Evolutionary conservation across 1,140 invertebrate genomes (phyloP), one percentile per base, ranked within the genome.

Genomic region (Venturia canescens): DNA sequence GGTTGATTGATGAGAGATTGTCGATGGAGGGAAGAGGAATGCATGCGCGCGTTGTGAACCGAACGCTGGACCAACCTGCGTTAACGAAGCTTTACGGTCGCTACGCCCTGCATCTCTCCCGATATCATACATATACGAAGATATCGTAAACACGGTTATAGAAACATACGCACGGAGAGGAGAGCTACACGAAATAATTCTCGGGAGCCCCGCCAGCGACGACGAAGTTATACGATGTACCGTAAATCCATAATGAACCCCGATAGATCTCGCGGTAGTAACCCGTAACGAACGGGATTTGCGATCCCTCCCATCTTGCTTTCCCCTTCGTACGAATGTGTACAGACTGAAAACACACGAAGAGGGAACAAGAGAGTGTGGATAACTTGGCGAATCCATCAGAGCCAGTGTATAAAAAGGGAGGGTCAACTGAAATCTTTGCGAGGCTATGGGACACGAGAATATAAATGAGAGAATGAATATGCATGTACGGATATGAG

Each of bases 151-250:
- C 53, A 77, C 31, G 2, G 21, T 4, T 38, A 48, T 63, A 63
- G 13, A 34, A 16, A 26, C 34, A 77, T 34, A 34, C 2, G 11
- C 5, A 2, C 1, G n/a, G 21, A 38, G 21, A n/a, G n/a, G n/a
- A n/a, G 57, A 44, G 75, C 57, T 31, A 38, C 75, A 31, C 21
- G 48, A 77, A 77, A 77, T 77, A 77, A 77, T 77, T 57, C 57
- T 77, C 57, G 31, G 34, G 26, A 77, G 29, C 53, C 53, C 75
- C 75, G 57, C 57, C 57, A 77, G 75, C 75, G 29, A 63, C 75
- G 75, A 77, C 57, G 75, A 77, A 77, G 75, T 77, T 77, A 77
- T 77, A 77, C 75, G 75, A 77, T 77, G 75, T 77, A 63, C 75
- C 75, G 75, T 77, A 77, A 77, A 77, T 77, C 57, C 75, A 77